These are phyloP conservation scores for Eupithecia subfuscata DNA, from an alignment of 2,888 invertebrate genomes.

Conservation along the genomic window DNA sequence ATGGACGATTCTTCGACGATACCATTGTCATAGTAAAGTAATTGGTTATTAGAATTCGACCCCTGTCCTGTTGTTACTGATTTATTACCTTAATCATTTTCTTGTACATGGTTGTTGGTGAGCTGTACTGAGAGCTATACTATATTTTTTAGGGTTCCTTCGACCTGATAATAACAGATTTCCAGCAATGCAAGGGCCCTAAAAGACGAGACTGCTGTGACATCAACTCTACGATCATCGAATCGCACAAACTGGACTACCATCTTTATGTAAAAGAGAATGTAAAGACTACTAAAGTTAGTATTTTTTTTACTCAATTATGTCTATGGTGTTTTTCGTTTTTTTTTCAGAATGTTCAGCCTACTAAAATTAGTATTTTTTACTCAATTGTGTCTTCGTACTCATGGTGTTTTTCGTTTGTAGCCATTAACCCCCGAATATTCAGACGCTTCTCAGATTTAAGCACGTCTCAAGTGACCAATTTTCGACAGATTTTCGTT, in stretches of 20 bases:
- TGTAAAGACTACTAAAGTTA: slow-evolving; percentile 51
- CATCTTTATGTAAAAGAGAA: slow-evolving; percentile 45
- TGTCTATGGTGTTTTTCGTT: no score
- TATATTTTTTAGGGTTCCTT: slow-evolving; percentile 37
- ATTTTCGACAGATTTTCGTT: no score
- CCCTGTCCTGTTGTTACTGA: neutral
- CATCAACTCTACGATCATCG: slow-evolving; percentile 32
- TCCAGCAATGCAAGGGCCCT: slow-evolving; percentile 45
- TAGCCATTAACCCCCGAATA: no score
- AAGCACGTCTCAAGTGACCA: no score
- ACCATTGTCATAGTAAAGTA: no score
- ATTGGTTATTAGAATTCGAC: no score
- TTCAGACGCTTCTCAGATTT: no score
- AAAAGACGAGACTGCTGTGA: slow-evolving; percentile 44
- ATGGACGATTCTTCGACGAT: no score
- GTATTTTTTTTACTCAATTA: neutral
- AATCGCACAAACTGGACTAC: slow-evolving; percentile 38
- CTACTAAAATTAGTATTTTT: no score
- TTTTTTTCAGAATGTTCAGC: no score
- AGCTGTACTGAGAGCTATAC: neutral
- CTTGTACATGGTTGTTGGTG: neutral
- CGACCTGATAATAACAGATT: slow-evolving; percentile 33
- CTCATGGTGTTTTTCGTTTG: no score
- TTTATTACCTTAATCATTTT: neutral
- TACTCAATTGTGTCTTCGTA: no score